These are phyloP conservation scores for Tetramorium simillimum DNA, from an alignment of 1,140 invertebrate species.

Conservation along the genomic window DNA sequence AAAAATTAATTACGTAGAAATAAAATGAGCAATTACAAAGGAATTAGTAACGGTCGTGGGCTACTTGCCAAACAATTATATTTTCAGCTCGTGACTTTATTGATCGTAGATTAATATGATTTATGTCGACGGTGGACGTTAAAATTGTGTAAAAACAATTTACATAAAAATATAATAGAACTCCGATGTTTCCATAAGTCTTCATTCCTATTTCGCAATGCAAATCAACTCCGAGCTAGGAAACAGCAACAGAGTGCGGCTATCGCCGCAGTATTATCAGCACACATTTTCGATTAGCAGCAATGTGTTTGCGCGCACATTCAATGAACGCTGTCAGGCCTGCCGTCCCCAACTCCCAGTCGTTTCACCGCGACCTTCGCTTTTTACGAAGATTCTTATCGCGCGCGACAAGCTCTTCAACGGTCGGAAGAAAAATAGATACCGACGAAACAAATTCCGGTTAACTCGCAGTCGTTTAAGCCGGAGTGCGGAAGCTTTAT, in stretches of 20 bases:
- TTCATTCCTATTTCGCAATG: slow-evolving; percentile 7
- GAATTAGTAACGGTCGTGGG: neutral
- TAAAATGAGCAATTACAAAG: slow-evolving; percentile 3
- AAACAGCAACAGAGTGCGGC: slow-evolving; percentile 1
- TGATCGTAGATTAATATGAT: slow-evolving; percentile 3
- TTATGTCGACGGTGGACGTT: neutral
- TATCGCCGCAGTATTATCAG: neutral
- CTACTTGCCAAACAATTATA: neutral
- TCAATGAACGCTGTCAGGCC: slow-evolving; percentile 15
- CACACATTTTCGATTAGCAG: slow-evolving; percentile 45
- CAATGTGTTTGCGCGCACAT: slow-evolving; percentile 45
- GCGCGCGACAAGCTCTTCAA: slow-evolving; percentile 49
- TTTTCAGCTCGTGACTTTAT: slow-evolving; percentile 3
- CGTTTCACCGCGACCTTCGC: slow-evolving; percentile 8
- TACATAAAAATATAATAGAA: neutral
- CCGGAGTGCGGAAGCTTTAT: slow-evolving; percentile 66
- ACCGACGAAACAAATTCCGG: slow-evolving; percentile 61
- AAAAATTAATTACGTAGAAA: neutral
- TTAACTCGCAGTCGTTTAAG: slow-evolving; percentile 66
- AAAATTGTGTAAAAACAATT: neutral
- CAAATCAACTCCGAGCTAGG: neutral
- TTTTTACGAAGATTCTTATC: slow-evolving; percentile 40
- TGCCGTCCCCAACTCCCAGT: neutral
- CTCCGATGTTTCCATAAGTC: neutral
- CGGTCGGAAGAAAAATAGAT: slow-evolving; percentile 53